Conservation (phyloP, 2,797 vertebrate genomes). For the Malacoraja senta region DNA sequence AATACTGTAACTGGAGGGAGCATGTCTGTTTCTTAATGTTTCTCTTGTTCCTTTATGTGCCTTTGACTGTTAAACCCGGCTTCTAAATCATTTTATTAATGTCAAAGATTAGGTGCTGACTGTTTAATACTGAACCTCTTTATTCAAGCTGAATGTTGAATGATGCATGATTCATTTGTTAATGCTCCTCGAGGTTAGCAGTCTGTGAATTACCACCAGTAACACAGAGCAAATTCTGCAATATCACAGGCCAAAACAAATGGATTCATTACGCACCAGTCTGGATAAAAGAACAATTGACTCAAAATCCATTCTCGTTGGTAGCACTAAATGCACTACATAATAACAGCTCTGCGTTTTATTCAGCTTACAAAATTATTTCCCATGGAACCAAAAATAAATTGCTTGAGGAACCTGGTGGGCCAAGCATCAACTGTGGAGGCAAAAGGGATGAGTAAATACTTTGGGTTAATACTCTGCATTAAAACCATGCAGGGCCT, state of each 20-base stretch:
- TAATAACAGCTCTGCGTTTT: no score
- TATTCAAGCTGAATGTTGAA: background rate
- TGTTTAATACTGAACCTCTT: background rate
- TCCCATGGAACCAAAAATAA: no score
- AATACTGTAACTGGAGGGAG: background rate
- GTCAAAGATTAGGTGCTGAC: background rate
- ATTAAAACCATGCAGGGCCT: no score
- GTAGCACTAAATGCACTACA: no score
- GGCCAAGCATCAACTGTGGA: no score
- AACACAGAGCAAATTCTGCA: background rate
- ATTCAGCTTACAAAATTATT: no score
- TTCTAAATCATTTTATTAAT: slow-evolving; percentile 6
- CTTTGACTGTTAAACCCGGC: background rate
- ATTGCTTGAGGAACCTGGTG: no score
- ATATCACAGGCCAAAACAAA: background rate
- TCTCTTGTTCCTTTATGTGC: background rate
- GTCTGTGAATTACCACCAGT: background rate
- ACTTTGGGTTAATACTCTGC: no score
- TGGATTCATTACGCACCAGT: background rate
- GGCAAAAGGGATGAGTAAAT: no score
- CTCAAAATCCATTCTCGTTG: no score
- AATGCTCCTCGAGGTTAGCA: background rate
- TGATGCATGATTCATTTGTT: background rate
- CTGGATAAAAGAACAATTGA: background rate
- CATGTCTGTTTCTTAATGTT: background rate